A percentile compares a stretch with the other conserved stretches of the same genome.
Conservation (phyloP, 2,888 invertebrate species). For the Osedax fenrisi region DNA sequence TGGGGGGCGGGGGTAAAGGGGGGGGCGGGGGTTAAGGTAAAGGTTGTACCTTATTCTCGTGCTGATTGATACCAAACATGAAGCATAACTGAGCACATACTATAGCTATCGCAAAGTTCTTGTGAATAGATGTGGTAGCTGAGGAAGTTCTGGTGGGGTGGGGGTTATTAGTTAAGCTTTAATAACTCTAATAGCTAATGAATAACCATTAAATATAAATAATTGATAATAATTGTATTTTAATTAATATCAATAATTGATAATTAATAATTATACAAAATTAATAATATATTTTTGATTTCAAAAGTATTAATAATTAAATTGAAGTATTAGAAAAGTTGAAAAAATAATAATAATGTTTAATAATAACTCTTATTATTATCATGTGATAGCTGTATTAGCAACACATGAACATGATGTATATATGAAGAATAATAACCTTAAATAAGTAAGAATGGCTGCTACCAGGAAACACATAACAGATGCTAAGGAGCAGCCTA, state of each 20-base stretch:
- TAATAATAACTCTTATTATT: no score
- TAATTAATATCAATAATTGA: no score
- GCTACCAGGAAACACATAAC: conserved; percentile 44
- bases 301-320: no score
- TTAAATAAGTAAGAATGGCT: conserved; percentile 44
- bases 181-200: neutral
- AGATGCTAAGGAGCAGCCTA: conserved; percentile 49
- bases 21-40: neutral
- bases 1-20: neutral
- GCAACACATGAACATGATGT: no score
- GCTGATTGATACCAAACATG: conserved; percentile 46
- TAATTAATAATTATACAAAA: no score
- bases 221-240: no score
- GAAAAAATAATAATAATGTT: no score
- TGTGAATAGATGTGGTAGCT: conserved; percentile 48
- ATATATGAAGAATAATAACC: conserved; percentile 38
- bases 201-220: no score
- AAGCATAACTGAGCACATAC: conserved; percentile 45
- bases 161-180: neutral
- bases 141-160: conserved; percentile 44
- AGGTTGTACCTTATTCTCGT: neutral
- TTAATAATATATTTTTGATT: no score
- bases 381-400: no score
- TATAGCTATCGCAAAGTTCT: conserved; percentile 47
- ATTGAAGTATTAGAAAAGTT: no score